A percentile compares a stretch with the other conserved stretches of the same genome.
Evolutionary conservation across 2,797 vertebrate genomes (phyloP).

Genomic region (Valencia hispanica): DNA sequence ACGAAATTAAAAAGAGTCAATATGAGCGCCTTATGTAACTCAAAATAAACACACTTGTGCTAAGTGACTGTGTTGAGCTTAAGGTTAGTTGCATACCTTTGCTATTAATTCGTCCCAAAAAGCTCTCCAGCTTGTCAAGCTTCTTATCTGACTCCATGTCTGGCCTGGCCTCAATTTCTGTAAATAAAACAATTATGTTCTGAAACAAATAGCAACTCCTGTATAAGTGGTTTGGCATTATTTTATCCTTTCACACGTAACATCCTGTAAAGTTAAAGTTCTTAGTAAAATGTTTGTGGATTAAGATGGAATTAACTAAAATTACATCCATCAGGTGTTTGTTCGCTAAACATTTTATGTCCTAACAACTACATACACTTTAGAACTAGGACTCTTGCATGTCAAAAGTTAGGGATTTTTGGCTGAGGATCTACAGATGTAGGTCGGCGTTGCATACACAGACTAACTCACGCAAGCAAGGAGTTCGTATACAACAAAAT

Average conservation of each 20-base stretch:
- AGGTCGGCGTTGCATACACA: neutral
- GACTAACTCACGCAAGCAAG: neutral
- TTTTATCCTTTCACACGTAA: neutral
- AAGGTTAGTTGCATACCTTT: slow-evolving; percentile 82
- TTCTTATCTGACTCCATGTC: slow-evolving; percentile 97
- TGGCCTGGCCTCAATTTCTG: slow-evolving; percentile 93
- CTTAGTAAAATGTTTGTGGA: neutral
- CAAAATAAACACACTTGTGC: neutral
- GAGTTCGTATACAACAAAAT: too few species aligned
- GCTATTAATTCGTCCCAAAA: slow-evolving; percentile 93
- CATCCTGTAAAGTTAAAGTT: neutral
- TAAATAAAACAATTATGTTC: slow-evolving; percentile 17
- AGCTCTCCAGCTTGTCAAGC: slow-evolving; percentile 93
- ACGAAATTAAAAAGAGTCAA: neutral
- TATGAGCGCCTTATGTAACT: neutral
- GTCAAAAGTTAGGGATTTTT: neutral
- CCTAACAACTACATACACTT: too few species aligned
- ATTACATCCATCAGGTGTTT: too few species aligned
- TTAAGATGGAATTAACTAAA: neutral
- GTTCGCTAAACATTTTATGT: too few species aligned
- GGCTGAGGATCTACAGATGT: neutral
- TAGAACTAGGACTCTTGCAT: too few species aligned
- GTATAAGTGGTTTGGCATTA: neutral
- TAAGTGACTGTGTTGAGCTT: neutral
- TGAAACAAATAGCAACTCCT: neutral